These are phyloP conservation scores for Misgurnus anguillicaudatus DNA, from an alignment of 2,113 vertebrate genomes.

Conservation along the genomic window DNA sequence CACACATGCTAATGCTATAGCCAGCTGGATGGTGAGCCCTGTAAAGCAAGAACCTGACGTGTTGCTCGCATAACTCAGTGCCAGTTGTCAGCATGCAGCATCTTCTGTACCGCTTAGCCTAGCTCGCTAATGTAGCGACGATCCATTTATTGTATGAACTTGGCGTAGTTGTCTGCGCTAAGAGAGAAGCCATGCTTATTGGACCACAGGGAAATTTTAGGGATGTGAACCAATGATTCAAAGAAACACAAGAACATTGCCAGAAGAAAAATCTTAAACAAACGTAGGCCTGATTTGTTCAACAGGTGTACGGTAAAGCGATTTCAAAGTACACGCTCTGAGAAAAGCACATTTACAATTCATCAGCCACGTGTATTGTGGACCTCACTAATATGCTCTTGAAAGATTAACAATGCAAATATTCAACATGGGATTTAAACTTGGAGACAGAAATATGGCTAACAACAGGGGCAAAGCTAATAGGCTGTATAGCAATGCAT, in stretches of 20 bases:
- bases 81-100: slow-evolving; percentile 62
- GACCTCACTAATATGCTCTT: slow-evolving; percentile 27
- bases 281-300: slow-evolving; percentile 42
- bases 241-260: slow-evolving; percentile 39
- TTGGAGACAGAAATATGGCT: not conserved
- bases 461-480: slow-evolving; percentile 21
- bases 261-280: slow-evolving; percentile 18
- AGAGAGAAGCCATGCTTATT: slow-evolving; percentile 40
- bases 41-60: slow-evolving; percentile 58
- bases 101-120: slow-evolving; percentile 71
- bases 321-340: slow-evolving; percentile 23
- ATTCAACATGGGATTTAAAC: not conserved
- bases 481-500: slow-evolving; percentile 35
- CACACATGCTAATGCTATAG: slow-evolving; percentile 65
- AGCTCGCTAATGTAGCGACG: slow-evolving; percentile 65
- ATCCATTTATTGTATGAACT: slow-evolving; percentile 63
- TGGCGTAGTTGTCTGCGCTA: not conserved
- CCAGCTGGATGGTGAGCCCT: slow-evolving; percentile 63
- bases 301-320: slow-evolving; percentile 36
- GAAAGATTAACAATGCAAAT: slow-evolving; percentile 44
- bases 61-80: slow-evolving; percentile 59
- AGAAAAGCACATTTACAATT: slow-evolving; percentile 37
- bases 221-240: slow-evolving; percentile 37
- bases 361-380: slow-evolving; percentile 27
- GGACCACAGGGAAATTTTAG: slow-evolving; percentile 44